Evolutionary conservation across 2,113 vertebrate genomes (phyloP).

Genomic region (Archilochus colubris): DNA sequence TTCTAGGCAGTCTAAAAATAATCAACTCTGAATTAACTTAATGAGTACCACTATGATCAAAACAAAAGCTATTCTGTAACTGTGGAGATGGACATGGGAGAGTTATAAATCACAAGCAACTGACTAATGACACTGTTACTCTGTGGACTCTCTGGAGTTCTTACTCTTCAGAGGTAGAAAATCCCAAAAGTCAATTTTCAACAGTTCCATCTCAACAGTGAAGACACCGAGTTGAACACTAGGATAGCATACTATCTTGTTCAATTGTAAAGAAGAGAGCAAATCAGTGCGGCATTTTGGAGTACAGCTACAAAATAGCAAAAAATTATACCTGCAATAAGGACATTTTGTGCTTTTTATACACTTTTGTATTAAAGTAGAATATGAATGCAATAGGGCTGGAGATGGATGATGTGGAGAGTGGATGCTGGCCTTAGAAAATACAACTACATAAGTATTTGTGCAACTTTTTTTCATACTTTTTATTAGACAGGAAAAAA

Average conservation of each 20-base stretch:
- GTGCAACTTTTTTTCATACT: not conserved
- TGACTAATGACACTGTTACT: not conserved
- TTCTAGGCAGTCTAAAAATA: not conserved
- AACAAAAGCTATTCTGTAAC: not conserved
- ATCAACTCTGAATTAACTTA: not conserved
- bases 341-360: not conserved
- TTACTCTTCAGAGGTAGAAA: not conserved
- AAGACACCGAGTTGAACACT: not conserved
- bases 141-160: not conserved
- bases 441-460: not conserved
- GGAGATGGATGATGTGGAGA: not conserved
- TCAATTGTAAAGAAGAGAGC: not conserved
- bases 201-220: not conserved
- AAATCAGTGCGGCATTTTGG: not conserved
- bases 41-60: not conserved
- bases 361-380: not conserved
- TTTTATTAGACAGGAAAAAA: not conserved
- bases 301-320: not conserved
- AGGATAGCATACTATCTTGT: not conserved
- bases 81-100: not conserved
- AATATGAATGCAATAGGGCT: not conserved
- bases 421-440: not conserved
- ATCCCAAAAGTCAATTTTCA: not conserved
- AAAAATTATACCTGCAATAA: not conserved
- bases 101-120: not conserved